Percentiles rank a stretch among this genome's conserved stretches.
These are phyloP conservation scores for Zaprionus obscuricornis DNA, from an alignment of 2,888 invertebrate genomes.

Conservation along the genomic window DNA sequence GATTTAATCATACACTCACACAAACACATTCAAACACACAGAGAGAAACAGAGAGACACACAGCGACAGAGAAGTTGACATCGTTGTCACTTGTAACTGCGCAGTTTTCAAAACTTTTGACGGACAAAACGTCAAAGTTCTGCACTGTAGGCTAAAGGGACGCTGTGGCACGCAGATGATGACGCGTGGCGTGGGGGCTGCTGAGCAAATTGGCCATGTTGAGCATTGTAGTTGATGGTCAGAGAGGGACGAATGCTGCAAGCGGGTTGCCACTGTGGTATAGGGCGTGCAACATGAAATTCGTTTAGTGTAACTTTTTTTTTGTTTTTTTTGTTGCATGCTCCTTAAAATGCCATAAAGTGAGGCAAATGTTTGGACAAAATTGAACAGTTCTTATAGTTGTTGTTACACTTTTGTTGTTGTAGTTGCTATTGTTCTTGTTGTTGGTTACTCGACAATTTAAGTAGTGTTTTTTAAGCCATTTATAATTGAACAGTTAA, in stretches of 20 bases:
- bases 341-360: constrained; percentile 68
- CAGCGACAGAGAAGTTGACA: constrained; percentile 28
- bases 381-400: constrained; percentile 55
- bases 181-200: background rate
- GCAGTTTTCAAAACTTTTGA: constrained; percentile 66
- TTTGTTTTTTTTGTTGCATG: constrained; percentile 37
- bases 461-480: constrained; percentile 37
- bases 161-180: background rate
- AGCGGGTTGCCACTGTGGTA: background rate
- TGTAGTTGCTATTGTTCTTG: constrained; percentile 15
- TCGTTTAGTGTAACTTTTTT: constrained; percentile 61
- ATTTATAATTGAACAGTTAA: constrained; percentile 64
- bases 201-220: constrained; percentile 61
- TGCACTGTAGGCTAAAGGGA: constrained; percentile 12
- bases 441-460: constrained; percentile 15
- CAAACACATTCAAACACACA: constrained; percentile 6
- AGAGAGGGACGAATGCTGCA: background rate
- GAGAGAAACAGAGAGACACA: constrained; percentile 6
- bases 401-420: background rate
- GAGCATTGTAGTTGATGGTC: constrained; percentile 23
- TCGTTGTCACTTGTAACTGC: constrained; percentile 64
- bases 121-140: constrained; percentile 71
- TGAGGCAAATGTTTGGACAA: constrained; percentile 58
- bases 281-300: constrained; percentile 57
- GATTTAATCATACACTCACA: constrained; percentile 61